These are phyloP conservation scores for Formica aserva DNA, from an alignment of 2,888 invertebrate genomes.

Conservation along the genomic window DNA sequence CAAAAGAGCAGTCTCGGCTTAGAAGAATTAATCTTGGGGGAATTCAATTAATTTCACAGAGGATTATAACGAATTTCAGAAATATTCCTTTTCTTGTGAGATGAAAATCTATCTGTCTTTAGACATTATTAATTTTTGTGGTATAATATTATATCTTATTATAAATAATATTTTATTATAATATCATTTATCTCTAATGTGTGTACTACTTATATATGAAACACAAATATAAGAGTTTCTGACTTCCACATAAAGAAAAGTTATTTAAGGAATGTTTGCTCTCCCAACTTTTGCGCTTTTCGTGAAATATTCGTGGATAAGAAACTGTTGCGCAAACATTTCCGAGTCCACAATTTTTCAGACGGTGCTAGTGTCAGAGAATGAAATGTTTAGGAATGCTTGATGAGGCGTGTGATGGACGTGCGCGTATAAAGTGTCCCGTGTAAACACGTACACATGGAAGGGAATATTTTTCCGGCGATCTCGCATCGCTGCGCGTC, in stretches of 20 bases:
- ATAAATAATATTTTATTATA: not conserved
- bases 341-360: slow-evolving; percentile 41
- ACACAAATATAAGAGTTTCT: not conserved
- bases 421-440: slow-evolving; percentile 29
- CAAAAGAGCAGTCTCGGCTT: slow-evolving; percentile 23
- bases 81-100: not conserved
- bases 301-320: slow-evolving; percentile 36
- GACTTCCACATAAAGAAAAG: not conserved
- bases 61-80: slow-evolving; percentile 17
- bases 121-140: not conserved
- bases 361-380: slow-evolving; percentile 37
- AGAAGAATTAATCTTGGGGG: not conserved
- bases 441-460: slow-evolving; percentile 1
- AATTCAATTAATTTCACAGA: slow-evolving; percentile 34
- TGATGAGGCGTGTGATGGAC: slow-evolving; percentile 34
- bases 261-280: not conserved
- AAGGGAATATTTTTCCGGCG: slow-evolving; percentile 59
- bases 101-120: slow-evolving; percentile 7
- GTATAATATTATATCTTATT: not conserved
- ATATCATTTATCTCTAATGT: not conserved
- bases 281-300: not conserved
- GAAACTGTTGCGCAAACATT: slow-evolving; percentile 22
- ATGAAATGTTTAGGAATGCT: slow-evolving; percentile 46
- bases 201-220: not conserved
- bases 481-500: slow-evolving; percentile 42